Base-by-base conservation (phyloP, 92 coral and sea anemone genomes). In the Blastomussa wellsi region DNA sequence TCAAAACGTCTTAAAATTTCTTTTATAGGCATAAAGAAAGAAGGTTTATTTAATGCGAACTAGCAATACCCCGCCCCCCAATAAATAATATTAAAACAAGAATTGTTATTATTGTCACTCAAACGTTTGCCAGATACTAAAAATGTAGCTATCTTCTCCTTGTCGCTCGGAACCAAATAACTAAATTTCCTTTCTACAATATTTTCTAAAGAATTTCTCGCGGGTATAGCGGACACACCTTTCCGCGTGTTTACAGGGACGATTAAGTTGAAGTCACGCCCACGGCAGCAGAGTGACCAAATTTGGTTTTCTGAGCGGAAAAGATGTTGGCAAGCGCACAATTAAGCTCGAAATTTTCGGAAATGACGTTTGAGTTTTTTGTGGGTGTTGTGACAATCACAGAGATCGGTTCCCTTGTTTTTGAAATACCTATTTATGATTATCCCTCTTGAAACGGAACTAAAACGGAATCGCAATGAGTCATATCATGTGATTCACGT, bases 241-340 rank as follows among this genome's bases (percentile, higher is more conserved):
- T 70, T 82, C 86, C 86, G 79, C 44, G 10, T 48, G 84, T 80
- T 48, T 26, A 38, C 38, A 22, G 41, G n/a, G 8, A 51, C 5
- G n/a, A 47, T 31, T 29, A 52, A 49, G 79, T 1, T 14, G 62
- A 16, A 5, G 42, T 26, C 26, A 38, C 78, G 20, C 79, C 86
- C 57, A 39, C 35, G 28, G 28, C 7, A 79, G 3, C 36, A 28
- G 33, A 33, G 31, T 47, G 20, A 47, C 76, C 76, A 66, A 42
- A 80, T 69, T 80, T 47, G 82, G 82, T 19, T 39, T 60, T 14
- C 13, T 4, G n/a, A 11, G 36, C n/a, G 16, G 15, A 35, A 44
- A 52, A 13, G 68, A 69, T 69, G 2, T 17, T 38, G 74, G n/a
- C 73, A 35, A 16, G 75, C 48, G 32, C 29, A 1, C n/a, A n/a